Evolutionary conservation across 2,113 vertebrate genomes (phyloP), one percentile per base, ranked within the genome.

Genomic region (Notiomystis cincta): DNA sequence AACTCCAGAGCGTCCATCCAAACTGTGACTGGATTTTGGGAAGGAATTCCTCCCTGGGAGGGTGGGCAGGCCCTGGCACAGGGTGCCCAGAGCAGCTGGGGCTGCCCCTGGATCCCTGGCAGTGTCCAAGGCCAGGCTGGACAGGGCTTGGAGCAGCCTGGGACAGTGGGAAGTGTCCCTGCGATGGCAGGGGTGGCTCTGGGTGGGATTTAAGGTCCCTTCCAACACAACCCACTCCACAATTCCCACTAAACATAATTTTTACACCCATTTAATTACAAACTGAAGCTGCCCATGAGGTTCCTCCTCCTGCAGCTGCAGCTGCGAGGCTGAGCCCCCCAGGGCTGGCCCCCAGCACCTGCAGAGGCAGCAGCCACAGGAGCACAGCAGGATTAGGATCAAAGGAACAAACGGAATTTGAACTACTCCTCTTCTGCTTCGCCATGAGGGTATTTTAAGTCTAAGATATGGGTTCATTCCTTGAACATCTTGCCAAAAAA

Each of bases 401-500:
- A 93, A 60, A 93, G 79, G 87, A 76, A 85, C 90, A 95, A 95
- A 96, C 83, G 84, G 42, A 64, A 90, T 87, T 16, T 73, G 9
- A 96, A 91, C 67, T 61, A 44, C 90, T 93, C 89, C 77, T 90
- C 77, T 73, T 24, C 89, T 91, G 61, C 90, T 57, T 71, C 30
- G 12, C 96, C 91, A 87, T 88, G 67, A 93, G 83, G 78, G 91
- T 96, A 96, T 96, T 96, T 96, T 96, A 95, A 97, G 85, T 95
- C 83, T 72, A 66, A 94, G 95, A 96, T 95, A 96, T 4, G 81
- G 86, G 88, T 84, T 96, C 94, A 80, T 95, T 96, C 92, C 95
- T 97, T 95, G 88, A 95, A 92, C 90, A 56, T 89, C 87, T 82
- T 92, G 90, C 93, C 89, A 96, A 97, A 96, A 96, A 95, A 96